These are phyloP conservation scores for Meiosimyza decipiens DNA, from an alignment of 2,888 invertebrate genomes.

Conservation along the genomic window DNA sequence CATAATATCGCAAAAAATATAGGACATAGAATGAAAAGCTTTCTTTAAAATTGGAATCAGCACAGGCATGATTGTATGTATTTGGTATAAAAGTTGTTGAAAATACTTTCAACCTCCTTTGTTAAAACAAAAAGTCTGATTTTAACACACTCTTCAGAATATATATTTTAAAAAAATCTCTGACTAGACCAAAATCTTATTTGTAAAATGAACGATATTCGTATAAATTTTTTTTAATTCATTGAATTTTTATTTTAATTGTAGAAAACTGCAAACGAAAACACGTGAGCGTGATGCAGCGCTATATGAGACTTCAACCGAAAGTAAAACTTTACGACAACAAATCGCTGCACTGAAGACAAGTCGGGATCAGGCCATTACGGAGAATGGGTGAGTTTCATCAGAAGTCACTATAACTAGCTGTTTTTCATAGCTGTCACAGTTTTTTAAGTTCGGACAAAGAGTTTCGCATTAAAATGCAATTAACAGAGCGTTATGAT, in stretches of 20 bases:
- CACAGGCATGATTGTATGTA: too few relatives aligned
- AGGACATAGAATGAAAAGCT: too few relatives aligned
- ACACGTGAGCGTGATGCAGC: conserved; percentile 59
- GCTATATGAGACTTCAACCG: conserved; percentile 60
- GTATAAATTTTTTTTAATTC: conserved; percentile 25
- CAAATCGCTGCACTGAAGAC: conserved; percentile 61
- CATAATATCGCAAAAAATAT: too few relatives aligned
- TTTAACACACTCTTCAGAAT: neutral
- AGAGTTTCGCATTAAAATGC: neutral
- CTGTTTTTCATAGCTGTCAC: neutral
- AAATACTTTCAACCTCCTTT: neutral
- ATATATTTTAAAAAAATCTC: neutral
- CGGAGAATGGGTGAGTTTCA: conserved; percentile 63
- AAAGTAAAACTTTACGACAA: conserved; percentile 62
- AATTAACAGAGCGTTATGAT: neutral
- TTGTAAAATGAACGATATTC: neutral
- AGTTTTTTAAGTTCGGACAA: neutral
- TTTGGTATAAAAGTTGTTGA: neutral
- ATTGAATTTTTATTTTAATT: conserved; percentile 30
- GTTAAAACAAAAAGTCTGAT: neutral
- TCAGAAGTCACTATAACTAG: neutral
- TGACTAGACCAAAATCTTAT: too few relatives aligned
- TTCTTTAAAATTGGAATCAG: too few relatives aligned
- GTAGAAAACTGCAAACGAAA: conserved; percentile 43
- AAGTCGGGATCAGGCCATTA: conserved; percentile 63